Evolutionary conservation across 64 coral and sea anemone genomes (phyloP).

Genomic region (Stichodactyla helianthus): DNA sequence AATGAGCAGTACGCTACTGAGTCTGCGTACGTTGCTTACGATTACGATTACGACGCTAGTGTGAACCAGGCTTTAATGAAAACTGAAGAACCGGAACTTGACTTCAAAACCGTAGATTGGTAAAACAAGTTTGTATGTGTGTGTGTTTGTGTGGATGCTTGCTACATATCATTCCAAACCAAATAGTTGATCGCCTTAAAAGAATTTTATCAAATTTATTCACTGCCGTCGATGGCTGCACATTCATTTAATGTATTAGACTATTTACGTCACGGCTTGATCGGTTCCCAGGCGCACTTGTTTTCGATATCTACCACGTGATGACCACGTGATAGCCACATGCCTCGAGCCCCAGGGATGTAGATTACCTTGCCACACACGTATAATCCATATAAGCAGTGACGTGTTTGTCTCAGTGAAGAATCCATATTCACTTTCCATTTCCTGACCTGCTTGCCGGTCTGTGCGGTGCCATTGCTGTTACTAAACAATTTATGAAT

Average conservation of each 20-base stretch:
- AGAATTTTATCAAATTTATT: not conserved
- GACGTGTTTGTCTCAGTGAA: not conserved
- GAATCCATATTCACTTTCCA: not conserved
- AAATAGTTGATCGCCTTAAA: not conserved
- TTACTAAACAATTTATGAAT: not conserved
- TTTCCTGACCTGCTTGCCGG: not conserved
- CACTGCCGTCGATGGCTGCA: too few species aligned
- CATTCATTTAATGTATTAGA: too few species aligned
- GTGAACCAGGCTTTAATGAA: too few species aligned
- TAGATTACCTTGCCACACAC: not conserved
- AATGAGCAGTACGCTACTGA: too few species aligned
- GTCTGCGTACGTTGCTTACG: too few species aligned
- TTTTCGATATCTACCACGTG: not conserved
- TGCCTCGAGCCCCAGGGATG: not conserved
- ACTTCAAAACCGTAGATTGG: not conserved
- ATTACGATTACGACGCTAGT: too few species aligned
- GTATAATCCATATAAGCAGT: not conserved
- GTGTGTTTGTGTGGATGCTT: not conserved
- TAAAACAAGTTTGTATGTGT: not conserved
- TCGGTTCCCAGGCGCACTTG: too few species aligned
- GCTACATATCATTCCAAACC: not conserved
- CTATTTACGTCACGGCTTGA: too few species aligned
- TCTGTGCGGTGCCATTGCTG: not conserved
- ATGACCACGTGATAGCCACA: not conserved
- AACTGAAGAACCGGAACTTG: not conserved